Evolutionary conservation across 2,888 invertebrate genomes (phyloP).

Genomic region (Trachelus iudaicus): DNA sequence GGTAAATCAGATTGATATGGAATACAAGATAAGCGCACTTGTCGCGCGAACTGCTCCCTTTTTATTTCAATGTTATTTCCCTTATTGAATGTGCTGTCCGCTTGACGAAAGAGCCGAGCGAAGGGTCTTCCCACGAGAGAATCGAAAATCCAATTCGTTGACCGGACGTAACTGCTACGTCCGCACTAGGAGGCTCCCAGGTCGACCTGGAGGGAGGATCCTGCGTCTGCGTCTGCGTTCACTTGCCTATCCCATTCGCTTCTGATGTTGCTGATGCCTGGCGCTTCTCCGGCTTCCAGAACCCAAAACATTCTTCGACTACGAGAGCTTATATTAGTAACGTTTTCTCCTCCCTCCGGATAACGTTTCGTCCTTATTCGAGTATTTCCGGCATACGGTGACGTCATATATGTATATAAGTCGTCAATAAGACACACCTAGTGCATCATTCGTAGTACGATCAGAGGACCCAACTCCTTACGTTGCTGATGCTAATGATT

Average conservation of each 20-base stretch:
- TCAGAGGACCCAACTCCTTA: background rate
- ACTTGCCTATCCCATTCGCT: background rate
- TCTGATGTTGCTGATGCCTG: background rate
- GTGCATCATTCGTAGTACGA: background rate
- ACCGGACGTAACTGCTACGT: background rate
- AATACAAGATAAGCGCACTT: background rate
- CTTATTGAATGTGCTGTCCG: background rate
- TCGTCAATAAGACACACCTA: background rate
- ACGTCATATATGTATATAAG: background rate
- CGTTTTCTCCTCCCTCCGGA: background rate
- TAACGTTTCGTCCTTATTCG: background rate
- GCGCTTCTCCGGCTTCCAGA: background rate
- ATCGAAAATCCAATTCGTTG: background rate
- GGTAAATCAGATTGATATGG: background rate
- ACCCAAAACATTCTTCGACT: background rate
- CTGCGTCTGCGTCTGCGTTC: constrained; percentile 36
- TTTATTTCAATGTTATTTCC: background rate
- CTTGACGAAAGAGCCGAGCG: background rate
- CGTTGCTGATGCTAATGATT: background rate
- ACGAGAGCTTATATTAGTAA: background rate
- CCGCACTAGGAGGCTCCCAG: background rate
- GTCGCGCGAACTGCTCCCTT: background rate
- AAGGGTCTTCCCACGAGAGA: background rate
- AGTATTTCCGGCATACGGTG: background rate
- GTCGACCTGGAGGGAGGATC: background rate